Evolutionary conservation across 2,888 invertebrate genomes (phyloP), one percentile per base, ranked within the genome.

Genomic region (Acronicta psi): DNA sequence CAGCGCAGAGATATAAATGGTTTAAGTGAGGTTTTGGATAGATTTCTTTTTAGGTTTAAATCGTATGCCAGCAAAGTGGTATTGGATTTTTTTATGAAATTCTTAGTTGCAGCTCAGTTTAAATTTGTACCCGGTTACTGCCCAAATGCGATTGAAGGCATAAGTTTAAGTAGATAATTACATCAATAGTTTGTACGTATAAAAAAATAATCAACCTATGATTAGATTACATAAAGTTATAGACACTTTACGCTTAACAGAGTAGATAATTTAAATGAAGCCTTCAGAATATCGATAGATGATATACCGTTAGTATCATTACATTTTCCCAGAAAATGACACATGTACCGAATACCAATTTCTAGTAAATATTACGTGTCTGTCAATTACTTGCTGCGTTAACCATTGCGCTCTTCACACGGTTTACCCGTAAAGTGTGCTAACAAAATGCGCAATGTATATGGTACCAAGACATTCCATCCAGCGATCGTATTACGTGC

Each of bases 401-500:
- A 51, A 55, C n/a, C 61, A 66, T 58, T 56, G 59, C 53, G 34
- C 7, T 18, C n/a, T 29, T 31, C 9, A 16, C 20, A n/a, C 31
- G 29, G 25, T 34, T 6, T 7, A 11, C 8, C 10, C 5, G 16
- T 44, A 29, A 59, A 67, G 41, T 41, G 25, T 51, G 2, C 4
- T n/a, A 31, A 16, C 10, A 49, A 49, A 61, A 45, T 29, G 46
- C 25, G 82, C 75, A 74, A 75, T 77, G 75, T 73, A 75, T 47
- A 59, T 54, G 59, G 54, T 69, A 52, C 69, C 63, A 65, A 72
- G 71, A 68, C 58, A 82, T 84, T 78, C 86, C 80, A 76, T 84
- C 86, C 79, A 65, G 67, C 78, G 86, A 89, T 90, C 85, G 84
- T 73, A 81, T 92, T 90, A 90, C 86, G 89, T 84, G 83, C 87